Evolutionary conservation across 2,113 vertebrate genomes (phyloP).

Genomic region (Myotis davidii): DNA sequence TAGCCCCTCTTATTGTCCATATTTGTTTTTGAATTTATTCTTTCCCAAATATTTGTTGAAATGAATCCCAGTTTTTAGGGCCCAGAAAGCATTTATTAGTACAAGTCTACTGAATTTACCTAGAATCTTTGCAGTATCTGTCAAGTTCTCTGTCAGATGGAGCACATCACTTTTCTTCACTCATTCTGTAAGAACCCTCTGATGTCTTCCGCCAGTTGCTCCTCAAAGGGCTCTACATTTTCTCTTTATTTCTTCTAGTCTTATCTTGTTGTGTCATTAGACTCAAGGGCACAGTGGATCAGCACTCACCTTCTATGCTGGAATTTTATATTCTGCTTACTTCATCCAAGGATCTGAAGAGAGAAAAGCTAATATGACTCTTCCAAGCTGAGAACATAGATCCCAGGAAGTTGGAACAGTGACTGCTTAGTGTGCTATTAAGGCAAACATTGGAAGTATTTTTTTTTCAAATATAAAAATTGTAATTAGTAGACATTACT

Average conservation of each 20-base stretch:
- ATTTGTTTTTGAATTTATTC: neutral
- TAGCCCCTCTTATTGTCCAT: neutral
- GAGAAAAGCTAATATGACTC: neutral
- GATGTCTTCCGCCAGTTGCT: neutral
- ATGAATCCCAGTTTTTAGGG: neutral
- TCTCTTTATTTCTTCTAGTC: neutral
- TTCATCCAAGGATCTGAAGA: neutral
- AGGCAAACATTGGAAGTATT: neutral
- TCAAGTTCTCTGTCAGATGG: neutral
- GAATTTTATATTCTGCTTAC: neutral
- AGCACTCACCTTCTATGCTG: neutral
- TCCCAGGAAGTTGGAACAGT: neutral
- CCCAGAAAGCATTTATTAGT: neutral
- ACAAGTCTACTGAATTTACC: neutral
- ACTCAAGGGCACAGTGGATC: neutral
- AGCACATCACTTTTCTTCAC: neutral
- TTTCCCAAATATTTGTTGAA: neutral
- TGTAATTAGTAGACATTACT: neutral
- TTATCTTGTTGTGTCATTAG: neutral
- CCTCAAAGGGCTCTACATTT: neutral
- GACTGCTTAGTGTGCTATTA: neutral
- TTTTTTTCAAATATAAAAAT: neutral
- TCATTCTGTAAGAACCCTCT: neutral
- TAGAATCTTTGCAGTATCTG: neutral
- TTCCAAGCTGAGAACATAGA: neutral